Evolutionary conservation across 2,888 invertebrate species (phyloP), one percentile per base, ranked within the genome.

Genomic region (Cinara cedri): DNA sequence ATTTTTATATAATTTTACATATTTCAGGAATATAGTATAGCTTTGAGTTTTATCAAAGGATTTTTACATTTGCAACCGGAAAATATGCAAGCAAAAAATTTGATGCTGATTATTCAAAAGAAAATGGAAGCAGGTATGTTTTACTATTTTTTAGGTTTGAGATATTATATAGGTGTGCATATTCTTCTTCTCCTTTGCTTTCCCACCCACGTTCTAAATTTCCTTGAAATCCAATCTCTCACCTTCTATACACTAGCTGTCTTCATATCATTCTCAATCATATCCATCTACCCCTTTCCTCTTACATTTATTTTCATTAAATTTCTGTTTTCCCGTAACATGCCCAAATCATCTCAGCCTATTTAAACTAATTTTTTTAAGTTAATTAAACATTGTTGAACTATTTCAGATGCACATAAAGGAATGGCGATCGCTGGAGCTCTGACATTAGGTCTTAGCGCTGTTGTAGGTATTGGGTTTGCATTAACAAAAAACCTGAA

Each of bases 371-470:
- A n/a, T n/a, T n/a, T n/a, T n/a, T n/a, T n/a, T n/a, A 34, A 34
- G 34, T 34, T 34, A 34, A 34, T 4, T 34, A 34, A 34, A 34
- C n/a, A 34, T 34, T 34, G 34, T 34, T 34, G 21, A 72, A 46
- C 26, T 54, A n/a, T 87, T 88, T 19, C 87, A 89, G 97, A 97
- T 85, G 94, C 95, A 16, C 87, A 95, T 78, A 89, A 93, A 83
- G 97, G 96, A 66, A 94, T 95, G 86, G 96, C 96, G 34, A 90
- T 96, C 81, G 94, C 94, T 72, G 93, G 96, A 82, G 95, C 94
- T 82, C 93, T 93, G n/a, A 92, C 94, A 81, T 87, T 97, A 60
- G 95, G 93, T 13, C 86, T 94, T 72, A 95, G 94, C 72, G 92
- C 93, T 78, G 88, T 95, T 72, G 90, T 96, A 26, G 94, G 94